These are phyloP conservation scores for Oenanthe oenanthe DNA, from an alignment of 2,113 vertebrate genomes.

Conservation along the genomic window DNA sequence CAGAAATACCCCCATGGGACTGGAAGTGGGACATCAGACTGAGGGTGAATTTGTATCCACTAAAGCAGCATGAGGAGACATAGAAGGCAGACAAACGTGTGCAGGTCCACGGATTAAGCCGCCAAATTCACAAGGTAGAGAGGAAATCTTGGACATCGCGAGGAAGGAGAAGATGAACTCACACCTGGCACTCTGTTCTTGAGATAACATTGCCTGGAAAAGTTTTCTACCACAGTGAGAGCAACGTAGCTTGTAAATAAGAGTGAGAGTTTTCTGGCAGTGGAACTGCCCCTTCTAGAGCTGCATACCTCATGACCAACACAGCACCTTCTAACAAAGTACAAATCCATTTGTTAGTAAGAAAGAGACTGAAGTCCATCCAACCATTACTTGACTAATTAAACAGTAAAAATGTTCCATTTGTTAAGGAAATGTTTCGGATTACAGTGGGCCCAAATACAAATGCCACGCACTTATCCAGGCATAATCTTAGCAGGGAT, in stretches of 20 bases:
- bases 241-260: not conserved
- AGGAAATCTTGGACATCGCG: not conserved
- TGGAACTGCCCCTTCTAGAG: not conserved
- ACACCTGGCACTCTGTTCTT: not conserved
- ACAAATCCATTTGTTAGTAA: not conserved
- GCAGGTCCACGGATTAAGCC: not conserved
- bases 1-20: rapidly evolving
- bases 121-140: not conserved
- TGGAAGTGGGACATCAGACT: not conserved
- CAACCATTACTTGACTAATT: slow-evolving; percentile 59
- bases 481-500: slow-evolving; percentile 51
- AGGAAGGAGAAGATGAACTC: not conserved
- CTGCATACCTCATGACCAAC: slow-evolving; percentile 33
- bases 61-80: not conserved
- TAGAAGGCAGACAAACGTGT: not conserved
- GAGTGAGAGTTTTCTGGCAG: not conserved
- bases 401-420: slow-evolving; percentile 23
- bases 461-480: slow-evolving; percentile 42
- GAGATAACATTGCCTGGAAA: not conserved
- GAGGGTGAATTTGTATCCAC: not conserved
- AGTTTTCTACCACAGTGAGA: not conserved
- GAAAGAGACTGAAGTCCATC: slow-evolving; percentile 27
- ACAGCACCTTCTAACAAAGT: not conserved
- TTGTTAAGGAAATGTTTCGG: slow-evolving; percentile 44
- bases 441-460: slow-evolving; percentile 5